Percentiles rank a stretch among this genome's conserved stretches.
Evolutionary conservation across 2,113 vertebrate species (phyloP).

Genomic region (Catharus minimus): DNA sequence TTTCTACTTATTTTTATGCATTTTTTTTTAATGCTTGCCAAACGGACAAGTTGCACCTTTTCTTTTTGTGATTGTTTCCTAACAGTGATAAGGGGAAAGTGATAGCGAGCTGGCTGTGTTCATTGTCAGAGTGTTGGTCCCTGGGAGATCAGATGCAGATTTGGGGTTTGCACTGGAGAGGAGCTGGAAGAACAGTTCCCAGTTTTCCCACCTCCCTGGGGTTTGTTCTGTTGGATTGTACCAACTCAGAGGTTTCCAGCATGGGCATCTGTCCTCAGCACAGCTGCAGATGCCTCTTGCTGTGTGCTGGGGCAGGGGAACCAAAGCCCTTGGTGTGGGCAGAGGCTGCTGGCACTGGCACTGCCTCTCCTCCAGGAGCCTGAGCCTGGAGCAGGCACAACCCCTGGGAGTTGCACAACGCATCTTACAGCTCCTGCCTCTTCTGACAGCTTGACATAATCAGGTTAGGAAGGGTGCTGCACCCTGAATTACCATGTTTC

Average conservation of each 20-base stretch:
- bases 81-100: not conserved
- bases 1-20: not conserved
- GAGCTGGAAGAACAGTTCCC: accelerated
- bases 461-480: not conserved
- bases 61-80: not conserved
- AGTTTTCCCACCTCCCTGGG: not conserved
- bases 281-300: accelerated
- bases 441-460: not conserved
- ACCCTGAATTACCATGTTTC: not conserved
- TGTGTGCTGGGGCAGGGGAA: not conserved
- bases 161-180: not conserved
- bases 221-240: not conserved
- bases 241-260: not conserved
- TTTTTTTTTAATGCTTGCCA: not conserved
- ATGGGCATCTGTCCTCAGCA: not conserved
- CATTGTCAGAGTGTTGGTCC: not conserved
- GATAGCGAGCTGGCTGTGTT: not conserved
- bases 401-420: not conserved
- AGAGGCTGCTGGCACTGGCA: not conserved
- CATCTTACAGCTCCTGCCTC: not conserved
- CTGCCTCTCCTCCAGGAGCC: not conserved
- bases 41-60: not conserved
- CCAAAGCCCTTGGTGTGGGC: accelerated
- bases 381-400: not conserved
- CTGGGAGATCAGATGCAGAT: not conserved